Evolutionary conservation across 1,140 invertebrate genomes (phyloP).

Genomic region (Cardiocondyla obscurior): DNA sequence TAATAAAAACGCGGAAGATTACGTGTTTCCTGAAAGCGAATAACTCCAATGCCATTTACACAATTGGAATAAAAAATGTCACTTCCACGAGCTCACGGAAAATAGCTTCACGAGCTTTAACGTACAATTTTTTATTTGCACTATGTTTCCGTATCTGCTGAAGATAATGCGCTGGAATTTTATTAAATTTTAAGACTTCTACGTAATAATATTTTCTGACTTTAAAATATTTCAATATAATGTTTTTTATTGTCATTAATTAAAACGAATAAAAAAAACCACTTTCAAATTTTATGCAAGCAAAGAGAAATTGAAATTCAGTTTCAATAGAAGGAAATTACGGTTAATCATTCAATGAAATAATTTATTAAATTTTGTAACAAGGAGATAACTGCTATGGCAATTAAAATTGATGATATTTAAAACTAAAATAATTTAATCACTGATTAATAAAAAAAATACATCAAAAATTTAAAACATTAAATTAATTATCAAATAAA

Average conservation of each 20-base stretch:
- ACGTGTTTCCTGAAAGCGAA: background rate
- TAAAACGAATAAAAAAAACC: background rate
- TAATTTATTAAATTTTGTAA: background rate
- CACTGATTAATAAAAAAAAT: background rate
- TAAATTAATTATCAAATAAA: background rate
- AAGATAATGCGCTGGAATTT: background rate
- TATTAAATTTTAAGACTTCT: background rate
- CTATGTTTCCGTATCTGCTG: background rate
- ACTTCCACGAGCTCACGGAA: background rate
- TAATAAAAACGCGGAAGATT: slow-evolving; percentile 14
- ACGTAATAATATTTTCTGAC: background rate
- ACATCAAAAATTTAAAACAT: background rate
- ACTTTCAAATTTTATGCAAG: background rate
- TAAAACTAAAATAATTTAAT: background rate
- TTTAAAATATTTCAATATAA: background rate
- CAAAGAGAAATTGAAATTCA: background rate
- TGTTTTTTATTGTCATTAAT: background rate
- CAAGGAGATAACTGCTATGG: background rate
- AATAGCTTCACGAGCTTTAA: background rate
- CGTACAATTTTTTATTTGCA: background rate
- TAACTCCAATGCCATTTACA: slow-evolving; percentile 7
- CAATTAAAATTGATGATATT: background rate
- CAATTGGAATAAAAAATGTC: slow-evolving; percentile 11
- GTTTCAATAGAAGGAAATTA: background rate
- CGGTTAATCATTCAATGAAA: no score